Evolutionary conservation across 2,797 vertebrate genomes (phyloP).

Genomic region (Gymnothorax reevesii): DNA sequence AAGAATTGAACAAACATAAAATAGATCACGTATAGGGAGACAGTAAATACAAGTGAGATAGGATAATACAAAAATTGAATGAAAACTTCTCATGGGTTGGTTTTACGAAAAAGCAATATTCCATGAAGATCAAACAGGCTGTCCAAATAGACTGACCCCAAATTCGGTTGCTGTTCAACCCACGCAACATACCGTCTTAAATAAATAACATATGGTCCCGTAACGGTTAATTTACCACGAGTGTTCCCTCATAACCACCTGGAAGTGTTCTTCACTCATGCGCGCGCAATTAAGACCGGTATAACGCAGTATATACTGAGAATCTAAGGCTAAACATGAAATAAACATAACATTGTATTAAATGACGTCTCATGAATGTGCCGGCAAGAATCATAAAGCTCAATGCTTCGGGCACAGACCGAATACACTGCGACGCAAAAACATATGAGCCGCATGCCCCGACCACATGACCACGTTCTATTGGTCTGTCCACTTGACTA

Average conservation of each 20-base stretch:
- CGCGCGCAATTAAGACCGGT: background rate
- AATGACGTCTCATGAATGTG: background rate
- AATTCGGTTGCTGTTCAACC: background rate
- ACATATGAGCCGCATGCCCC: background rate
- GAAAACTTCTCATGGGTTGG: background rate
- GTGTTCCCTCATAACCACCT: conserved; percentile 5
- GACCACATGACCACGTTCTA: conserved; percentile 13
- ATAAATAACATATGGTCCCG: background rate
- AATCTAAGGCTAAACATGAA: background rate
- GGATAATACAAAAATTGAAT: background rate
- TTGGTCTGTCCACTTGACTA: conserved; percentile 11
- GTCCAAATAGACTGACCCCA: background rate
- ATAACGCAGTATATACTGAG: background rate
- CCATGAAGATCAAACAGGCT: background rate
- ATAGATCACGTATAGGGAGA: background rate
- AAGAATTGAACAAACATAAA: conserved; percentile 17
- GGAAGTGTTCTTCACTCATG: conserved; percentile 13
- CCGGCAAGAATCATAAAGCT: background rate
- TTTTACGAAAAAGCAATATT: background rate
- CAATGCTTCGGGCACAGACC: background rate
- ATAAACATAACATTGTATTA: background rate
- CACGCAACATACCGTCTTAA: background rate
- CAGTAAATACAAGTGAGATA: too few species aligned
- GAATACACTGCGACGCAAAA: background rate
- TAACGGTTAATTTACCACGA: conserved; percentile 17